Conservation (phyloP, 2,113 vertebrate species). For the Etia nguti region DNA sequence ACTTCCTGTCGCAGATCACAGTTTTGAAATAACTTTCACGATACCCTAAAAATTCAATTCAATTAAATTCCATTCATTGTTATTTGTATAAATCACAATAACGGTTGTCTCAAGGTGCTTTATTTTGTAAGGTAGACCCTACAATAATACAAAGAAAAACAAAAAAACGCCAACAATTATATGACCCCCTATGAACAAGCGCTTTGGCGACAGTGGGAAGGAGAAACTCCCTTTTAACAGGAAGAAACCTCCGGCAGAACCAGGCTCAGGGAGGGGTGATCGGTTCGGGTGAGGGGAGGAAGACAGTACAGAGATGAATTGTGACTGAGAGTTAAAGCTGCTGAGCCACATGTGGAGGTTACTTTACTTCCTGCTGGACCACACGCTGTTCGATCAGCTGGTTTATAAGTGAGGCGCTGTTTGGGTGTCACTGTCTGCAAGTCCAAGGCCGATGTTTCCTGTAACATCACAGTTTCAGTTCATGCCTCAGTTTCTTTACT, state of each 20-base stretch:
- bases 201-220: neutral
- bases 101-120: neutral
- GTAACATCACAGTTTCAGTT: neutral
- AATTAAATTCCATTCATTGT: neutral
- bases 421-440: neutral
- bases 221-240: neutral
- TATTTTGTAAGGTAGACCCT: neutral
- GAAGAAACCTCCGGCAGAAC: neutral
- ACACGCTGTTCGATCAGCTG: neutral
- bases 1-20: neutral
- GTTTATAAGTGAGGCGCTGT: neutral
- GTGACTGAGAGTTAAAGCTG: neutral
- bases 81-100: neutral
- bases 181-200: fast-evolving
- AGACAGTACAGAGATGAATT: fast-evolving
- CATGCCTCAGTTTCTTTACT: neutral
- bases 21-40: neutral
- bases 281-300: neutral
- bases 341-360: neutral
- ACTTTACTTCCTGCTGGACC: neutral
- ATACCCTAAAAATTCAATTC: neutral
- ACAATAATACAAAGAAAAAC: neutral
- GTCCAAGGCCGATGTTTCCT: neutral
- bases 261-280: neutral
- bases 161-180: neutral